phyloP scores from a whole-genome alignment of 2,888 invertebrate genomes.

The Agrotis clavis region DNA sequence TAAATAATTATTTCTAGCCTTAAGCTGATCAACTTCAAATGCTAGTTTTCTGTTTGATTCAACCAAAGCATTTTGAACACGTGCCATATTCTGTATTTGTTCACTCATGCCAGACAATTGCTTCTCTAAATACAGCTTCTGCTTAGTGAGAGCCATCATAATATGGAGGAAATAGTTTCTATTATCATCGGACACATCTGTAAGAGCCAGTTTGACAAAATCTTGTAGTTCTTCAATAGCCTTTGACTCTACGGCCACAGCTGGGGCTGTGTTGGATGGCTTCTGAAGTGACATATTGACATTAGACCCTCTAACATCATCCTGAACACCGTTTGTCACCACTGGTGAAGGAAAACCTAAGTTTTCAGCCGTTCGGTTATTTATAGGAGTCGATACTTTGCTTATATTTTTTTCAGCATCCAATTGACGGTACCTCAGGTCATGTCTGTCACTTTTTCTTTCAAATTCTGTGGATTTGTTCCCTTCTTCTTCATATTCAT shows the following conservation, averaged over 20 bases:
- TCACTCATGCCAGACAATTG: constrained; percentile 80
- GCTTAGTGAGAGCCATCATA: constrained; percentile 89
- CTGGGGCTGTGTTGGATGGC: constrained; percentile 64
- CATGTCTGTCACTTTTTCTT: constrained; percentile 78
- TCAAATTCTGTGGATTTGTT: constrained; percentile 78
- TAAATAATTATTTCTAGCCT: constrained; percentile 73
- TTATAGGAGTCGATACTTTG: constrained; percentile 86
- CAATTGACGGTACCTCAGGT: constrained; percentile 73
- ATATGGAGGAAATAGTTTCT: constrained; percentile 86
- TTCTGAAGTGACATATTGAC: constrained; percentile 72
- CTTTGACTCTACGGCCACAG: constrained; percentile 70
- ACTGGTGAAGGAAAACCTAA: constrained; percentile 80
- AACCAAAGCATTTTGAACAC: constrained; percentile 84
- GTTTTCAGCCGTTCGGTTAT: constrained; percentile 75
- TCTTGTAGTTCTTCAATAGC: constrained; percentile 84
- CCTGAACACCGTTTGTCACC: constrained; percentile 75
- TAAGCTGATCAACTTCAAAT: constrained; percentile 87
- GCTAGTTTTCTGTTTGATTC: constrained; percentile 89
- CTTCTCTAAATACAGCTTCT: constrained; percentile 86
- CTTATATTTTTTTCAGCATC: constrained; percentile 82
- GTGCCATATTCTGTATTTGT: constrained; percentile 79
- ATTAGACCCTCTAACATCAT: constrained; percentile 73
- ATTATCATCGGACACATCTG: constrained; percentile 85
- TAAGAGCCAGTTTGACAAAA: constrained; percentile 81
- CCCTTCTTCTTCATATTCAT: constrained; percentile 78